phyloP scores from a whole-genome alignment of 30 jellyfish, hydroid and myxozoan genomes.

The Cassiopea xamachana region DNA sequence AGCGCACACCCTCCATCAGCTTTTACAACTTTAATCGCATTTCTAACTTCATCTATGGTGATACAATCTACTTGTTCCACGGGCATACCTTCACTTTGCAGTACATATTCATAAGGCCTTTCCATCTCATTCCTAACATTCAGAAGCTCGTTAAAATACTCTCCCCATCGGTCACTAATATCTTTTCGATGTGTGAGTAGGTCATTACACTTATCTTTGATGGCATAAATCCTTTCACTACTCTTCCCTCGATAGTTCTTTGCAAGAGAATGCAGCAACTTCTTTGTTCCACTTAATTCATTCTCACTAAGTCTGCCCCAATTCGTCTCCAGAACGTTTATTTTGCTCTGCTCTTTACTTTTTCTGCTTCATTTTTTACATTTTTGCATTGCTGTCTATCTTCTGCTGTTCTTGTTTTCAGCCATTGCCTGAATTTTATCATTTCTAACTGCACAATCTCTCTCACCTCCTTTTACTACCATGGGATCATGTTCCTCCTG shows the following conservation, averaged over 20 bases:
- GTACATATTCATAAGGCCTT: neutral
- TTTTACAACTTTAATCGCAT: neutral
- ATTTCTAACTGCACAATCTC: neutral
- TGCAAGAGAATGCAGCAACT: neutral
- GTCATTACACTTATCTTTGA: neutral
- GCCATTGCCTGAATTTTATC: neutral
- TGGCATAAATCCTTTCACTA: neutral
- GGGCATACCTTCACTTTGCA: neutral
- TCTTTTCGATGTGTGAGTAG: neutral
- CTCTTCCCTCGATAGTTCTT: neutral
- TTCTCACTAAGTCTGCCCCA: neutral
- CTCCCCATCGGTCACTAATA: neutral
- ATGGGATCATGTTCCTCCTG: neutral
- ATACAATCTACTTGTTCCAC: neutral
- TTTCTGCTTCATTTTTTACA: neutral
- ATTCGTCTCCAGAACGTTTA: neutral
- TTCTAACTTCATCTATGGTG: neutral
- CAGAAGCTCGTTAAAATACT: neutral
- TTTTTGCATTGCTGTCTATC: neutral
- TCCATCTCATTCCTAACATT: neutral
- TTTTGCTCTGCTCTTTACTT: neutral
- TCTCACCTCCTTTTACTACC: neutral
- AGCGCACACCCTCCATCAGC: neutral
- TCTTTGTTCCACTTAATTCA: neutral
- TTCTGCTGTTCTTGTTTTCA: neutral